A percentile compares a stretch with the other conserved stretches of the same genome.
Conservation (phyloP, 2,888 invertebrate genomes). For the Cephus pygmeus region DNA sequence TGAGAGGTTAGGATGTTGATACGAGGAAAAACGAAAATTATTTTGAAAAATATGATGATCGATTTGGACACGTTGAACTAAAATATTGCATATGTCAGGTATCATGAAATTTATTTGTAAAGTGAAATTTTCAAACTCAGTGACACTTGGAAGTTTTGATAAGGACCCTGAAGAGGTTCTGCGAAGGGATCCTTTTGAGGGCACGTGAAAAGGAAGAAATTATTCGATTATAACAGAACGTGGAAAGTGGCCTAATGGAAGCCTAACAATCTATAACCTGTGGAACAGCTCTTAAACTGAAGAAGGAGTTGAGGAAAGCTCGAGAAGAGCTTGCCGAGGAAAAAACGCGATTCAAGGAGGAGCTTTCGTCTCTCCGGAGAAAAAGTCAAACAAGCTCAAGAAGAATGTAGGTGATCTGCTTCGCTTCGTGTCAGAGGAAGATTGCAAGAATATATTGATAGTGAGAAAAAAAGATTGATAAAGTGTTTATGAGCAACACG, state of each 20-base stretch:
- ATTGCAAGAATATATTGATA: slow-evolving; percentile 29
- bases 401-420: slow-evolving; percentile 14
- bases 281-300: slow-evolving; percentile 21
- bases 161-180: slow-evolving; percentile 14
- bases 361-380: slow-evolving; percentile 31
- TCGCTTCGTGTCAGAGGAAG: slow-evolving; percentile 27
- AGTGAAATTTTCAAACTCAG: slow-evolving; percentile 34
- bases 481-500: slow-evolving; percentile 32
- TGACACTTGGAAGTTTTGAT: slow-evolving; percentile 23
- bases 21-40: neutral
- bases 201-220: slow-evolving; percentile 34
- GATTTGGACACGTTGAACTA: neutral
- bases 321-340: slow-evolving; percentile 21
- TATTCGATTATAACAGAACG: slow-evolving; percentile 23
- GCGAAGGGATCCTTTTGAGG: slow-evolving; percentile 29
- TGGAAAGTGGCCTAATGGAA: slow-evolving; percentile 25
- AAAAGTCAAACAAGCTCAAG: slow-evolving; percentile 26
- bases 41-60: neutral
- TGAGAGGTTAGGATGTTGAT: neutral
- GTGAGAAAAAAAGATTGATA: slow-evolving; percentile 39
- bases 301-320: slow-evolving; percentile 19
- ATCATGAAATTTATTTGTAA: slow-evolving; percentile 16
- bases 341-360: slow-evolving; percentile 17
- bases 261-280: slow-evolving; percentile 27
- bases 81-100: neutral